Percentiles rank a stretch among this genome's conserved stretches.
Conservation (phyloP, 92 coral and sea anemone genomes). For the Palythoa grandis region DNA sequence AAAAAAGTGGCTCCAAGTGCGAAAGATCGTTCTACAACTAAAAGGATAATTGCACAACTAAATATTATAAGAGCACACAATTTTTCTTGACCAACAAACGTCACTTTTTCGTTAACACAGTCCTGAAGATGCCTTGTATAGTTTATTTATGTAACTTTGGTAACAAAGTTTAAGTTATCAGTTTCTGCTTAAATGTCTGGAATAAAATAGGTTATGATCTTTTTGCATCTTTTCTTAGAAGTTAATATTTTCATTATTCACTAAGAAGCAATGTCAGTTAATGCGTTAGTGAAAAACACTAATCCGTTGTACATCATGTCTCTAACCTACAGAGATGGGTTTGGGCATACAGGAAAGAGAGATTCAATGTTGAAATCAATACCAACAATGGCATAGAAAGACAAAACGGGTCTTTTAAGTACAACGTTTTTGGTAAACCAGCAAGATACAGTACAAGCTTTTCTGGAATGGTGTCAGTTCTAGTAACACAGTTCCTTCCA, state of each 20-base stretch:
- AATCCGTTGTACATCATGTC: too few relatives aligned
- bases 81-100: background rate
- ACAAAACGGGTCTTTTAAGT: conserved; percentile 50
- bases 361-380: conserved; percentile 46
- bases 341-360: conserved; percentile 60
- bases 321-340: conserved; percentile 52
- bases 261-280: background rate
- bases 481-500: conserved; percentile 54
- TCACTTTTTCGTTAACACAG: too few relatives aligned
- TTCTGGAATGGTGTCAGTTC: conserved; percentile 38
- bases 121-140: too few relatives aligned
- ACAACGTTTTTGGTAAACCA: conserved; percentile 17
- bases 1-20: background rate
- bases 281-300: background rate
- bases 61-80: background rate
- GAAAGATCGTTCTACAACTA: background rate
- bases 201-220: background rate
- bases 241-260: background rate
- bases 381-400: conserved; percentile 64
- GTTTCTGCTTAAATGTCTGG: background rate
- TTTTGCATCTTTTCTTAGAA: background rate
- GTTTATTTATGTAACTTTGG: too few relatives aligned
- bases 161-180: background rate
- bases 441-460: conserved; percentile 40
- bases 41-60: background rate